Evolutionary conservation across 2,113 vertebrate species (phyloP), one percentile per base, ranked within the genome.

Genomic region (Meles meles): DNA sequence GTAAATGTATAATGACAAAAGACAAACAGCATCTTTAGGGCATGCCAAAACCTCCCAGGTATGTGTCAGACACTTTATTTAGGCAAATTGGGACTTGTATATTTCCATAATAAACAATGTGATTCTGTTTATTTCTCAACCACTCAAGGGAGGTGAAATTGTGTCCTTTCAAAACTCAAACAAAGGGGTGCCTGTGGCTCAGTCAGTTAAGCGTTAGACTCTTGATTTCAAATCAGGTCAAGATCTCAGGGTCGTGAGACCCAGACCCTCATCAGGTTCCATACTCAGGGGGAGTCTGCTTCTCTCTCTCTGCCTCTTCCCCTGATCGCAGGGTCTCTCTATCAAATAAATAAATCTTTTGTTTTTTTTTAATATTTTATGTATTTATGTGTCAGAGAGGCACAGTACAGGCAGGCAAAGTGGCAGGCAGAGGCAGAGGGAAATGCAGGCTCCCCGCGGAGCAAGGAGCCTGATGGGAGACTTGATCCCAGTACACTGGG

Each of bases 11-110:
- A 80, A 42, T n/a, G 29, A 91, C 3, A 76, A 37, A 86, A 85
- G 79, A n/a, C 17, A 29, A 88, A 57, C 25, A 47, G 2, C 11
- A 6, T 47, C 57, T 76, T 47, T 9, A 15, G 11, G n/a, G 39
- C 72, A 74, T 86, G 96, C 57, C 81, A 55, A 42, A 74, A 89
- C 61, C 92, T 93, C 55, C 77, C 31, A 4, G 31, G 72, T 81
- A 63, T 72, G 71, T 52, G 57, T 74, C 85, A 39, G 15, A 89
- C 34, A 76, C 52, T 91, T 82, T 25, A 88, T 81, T 90, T 89
- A 92, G 67, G 67, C 95, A 93, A 83, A 87, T 52, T 76, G 69
- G 23, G 96, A 87, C 96, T 89, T 94, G 77, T 59, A 42, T 88
- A 34, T 86, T 91, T 96, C 52, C 65, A 94, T 89, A 95, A 67